Percentiles rank a stretch among this genome's conserved stretches.
These are phyloP conservation scores for Hydrochoerus hydrochaeris DNA, from an alignment of 2,113 vertebrate genomes.

Conservation along the genomic window DNA sequence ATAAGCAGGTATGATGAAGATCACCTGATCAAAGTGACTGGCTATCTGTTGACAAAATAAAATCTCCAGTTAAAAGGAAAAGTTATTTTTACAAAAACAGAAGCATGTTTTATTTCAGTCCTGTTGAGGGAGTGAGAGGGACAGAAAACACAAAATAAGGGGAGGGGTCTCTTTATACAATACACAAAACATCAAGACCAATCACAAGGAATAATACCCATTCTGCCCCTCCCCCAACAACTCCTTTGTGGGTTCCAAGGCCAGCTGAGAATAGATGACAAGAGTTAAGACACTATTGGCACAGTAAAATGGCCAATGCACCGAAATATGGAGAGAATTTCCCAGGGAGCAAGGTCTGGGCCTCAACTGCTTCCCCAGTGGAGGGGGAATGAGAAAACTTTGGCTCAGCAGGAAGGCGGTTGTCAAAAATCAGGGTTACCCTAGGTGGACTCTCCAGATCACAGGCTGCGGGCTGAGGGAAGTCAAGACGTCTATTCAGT, in stretches of 20 bases:
- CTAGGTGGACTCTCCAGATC: conserved; percentile 44
- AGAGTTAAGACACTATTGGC: conserved; percentile 89
- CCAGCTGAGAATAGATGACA: conserved; percentile 73
- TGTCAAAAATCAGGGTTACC: conserved; percentile 64
- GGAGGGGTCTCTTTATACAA: conserved; percentile 65
- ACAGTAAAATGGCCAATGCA: conserved; percentile 82
- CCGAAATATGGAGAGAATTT: conserved; percentile 74
- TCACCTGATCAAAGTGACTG: background rate
- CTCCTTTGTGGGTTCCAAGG: conserved; percentile 68
- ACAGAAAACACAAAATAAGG: conserved; percentile 71
- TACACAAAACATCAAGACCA: conserved; percentile 61
- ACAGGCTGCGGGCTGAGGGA: conserved; percentile 28
- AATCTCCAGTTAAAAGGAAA: conserved; percentile 63
- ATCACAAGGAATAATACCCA: conserved; percentile 63
- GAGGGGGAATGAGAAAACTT: conserved; percentile 67
- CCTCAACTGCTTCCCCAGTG: conserved; percentile 73
- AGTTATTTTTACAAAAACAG: conserved; percentile 73
- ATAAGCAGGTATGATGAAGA: background rate
- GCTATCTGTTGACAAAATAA: conserved; percentile 31
- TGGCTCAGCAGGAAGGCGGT: conserved; percentile 72
- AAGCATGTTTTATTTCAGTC: conserved; percentile 82
- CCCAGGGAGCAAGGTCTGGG: conserved; percentile 67
- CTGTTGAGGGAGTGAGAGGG: conserved; percentile 61
- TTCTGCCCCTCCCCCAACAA: conserved; percentile 45
- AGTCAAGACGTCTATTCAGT: background rate